Percentiles rank a stretch among this genome's conserved stretches.
phyloP scores from a whole-genome alignment of 2,797 vertebrate species.

The Enteromius anoplus region DNA sequence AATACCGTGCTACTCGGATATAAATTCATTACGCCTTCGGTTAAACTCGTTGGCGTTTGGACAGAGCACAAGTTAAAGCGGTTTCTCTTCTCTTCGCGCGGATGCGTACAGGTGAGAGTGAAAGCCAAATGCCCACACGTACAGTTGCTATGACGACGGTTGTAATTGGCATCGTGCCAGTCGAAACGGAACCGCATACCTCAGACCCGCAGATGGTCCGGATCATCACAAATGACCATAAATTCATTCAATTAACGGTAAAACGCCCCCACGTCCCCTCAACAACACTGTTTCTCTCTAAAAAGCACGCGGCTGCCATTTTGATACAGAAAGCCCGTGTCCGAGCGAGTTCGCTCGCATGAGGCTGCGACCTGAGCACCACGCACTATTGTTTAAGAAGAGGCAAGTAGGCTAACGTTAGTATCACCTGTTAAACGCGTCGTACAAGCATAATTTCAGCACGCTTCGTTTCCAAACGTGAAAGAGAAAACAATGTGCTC shows the following conservation, averaged over 20 bases:
- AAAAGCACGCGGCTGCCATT: constrained; percentile 59
- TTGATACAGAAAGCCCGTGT: constrained; percentile 53
- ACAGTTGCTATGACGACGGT: constrained; percentile 62
- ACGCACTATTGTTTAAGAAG: constrained; percentile 41
- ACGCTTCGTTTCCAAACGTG: neutral
- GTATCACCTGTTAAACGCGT: neutral
- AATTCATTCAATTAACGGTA: neutral
- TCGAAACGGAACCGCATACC: constrained; percentile 17
- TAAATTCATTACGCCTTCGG: neutral
- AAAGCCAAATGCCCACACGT: constrained; percentile 37
- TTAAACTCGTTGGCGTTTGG: neutral
- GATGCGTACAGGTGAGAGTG: constrained; percentile 35
- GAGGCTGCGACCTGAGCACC: constrained; percentile 17
- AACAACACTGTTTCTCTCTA: neutral
- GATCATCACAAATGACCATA: constrained; percentile 2
- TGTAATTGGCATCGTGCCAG: constrained; percentile 55
- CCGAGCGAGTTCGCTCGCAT: constrained; percentile 38
- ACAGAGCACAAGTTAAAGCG: neutral
- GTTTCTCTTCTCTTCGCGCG: neutral
- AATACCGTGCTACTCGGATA: neutral
- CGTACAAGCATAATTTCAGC: neutral
- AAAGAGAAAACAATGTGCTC: neutral
- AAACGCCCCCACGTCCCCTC: neutral
- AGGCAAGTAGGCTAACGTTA: neutral
- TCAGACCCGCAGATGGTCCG: constrained; percentile 1